phyloP scores from a whole-genome alignment of 92 coral and sea anemone species.

The Umimayanthus chanpuru region DNA sequence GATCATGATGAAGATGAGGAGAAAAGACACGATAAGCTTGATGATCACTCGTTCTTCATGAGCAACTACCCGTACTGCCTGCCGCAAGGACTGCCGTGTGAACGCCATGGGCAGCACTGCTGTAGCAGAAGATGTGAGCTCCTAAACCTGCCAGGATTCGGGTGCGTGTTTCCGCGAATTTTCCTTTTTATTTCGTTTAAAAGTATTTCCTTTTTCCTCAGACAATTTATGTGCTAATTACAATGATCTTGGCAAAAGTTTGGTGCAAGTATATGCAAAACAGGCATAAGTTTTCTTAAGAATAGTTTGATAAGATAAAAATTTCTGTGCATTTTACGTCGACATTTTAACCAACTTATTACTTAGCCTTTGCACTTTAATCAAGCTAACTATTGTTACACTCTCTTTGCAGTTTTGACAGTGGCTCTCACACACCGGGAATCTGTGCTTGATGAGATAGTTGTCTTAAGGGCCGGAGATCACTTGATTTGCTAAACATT shows the following conservation, averaged over 20 bases:
- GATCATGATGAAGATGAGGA: not conserved
- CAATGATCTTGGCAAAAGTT: too few species aligned
- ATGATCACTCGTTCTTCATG: not conserved
- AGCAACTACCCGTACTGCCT: conserved; percentile 8
- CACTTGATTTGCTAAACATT: not conserved
- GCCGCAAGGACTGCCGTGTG: not conserved
- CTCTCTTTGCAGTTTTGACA: not conserved
- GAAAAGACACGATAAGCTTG: not conserved
- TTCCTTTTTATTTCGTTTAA: too few species aligned
- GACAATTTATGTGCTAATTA: too few species aligned
- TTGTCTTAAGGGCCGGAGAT: not conserved
- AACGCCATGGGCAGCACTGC: not conserved
- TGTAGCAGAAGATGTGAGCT: not conserved
- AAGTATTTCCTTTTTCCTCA: too few species aligned
- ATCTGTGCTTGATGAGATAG: not conserved
- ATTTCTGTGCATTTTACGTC: not conserved
- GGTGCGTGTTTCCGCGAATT: not conserved
- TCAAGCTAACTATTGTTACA: not conserved
- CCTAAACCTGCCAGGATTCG: conserved; percentile 9
- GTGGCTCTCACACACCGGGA: not conserved
- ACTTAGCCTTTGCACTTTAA: not conserved
- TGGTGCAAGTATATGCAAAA: too few species aligned
- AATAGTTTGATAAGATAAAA: too few species aligned
- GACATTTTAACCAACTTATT: not conserved
- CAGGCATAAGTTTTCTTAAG: too few species aligned